Evolutionary conservation across 2,113 vertebrate genomes (phyloP).

Genomic region (Lipotes vexillifer): DNA sequence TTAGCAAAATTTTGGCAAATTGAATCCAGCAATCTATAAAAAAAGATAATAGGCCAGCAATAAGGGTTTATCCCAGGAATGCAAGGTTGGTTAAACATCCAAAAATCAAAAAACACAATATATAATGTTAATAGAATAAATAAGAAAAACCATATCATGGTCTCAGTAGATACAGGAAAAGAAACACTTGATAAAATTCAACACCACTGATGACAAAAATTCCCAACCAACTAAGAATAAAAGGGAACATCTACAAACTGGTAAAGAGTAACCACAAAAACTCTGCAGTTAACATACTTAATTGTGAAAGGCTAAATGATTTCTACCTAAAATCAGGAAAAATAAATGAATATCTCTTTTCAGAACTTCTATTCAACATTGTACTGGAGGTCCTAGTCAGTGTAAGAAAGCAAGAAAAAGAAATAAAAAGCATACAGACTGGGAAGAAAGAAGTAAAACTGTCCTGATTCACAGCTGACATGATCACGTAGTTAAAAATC

Average conservation of each 20-base stretch:
- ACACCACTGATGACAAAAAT: not conserved
- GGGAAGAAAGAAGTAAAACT: not conserved
- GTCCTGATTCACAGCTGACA: not conserved
- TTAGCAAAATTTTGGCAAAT: not conserved
- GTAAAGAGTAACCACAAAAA: not conserved
- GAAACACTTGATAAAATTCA: not conserved
- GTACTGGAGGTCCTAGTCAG: not conserved
- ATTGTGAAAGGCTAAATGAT: not conserved
- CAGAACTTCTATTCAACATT: not conserved
- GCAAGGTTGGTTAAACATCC: not conserved
- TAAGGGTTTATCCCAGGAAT: not conserved
- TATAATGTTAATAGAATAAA: not conserved
- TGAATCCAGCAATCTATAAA: not conserved
- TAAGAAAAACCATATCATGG: not conserved
- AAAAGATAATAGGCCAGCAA: not conserved
- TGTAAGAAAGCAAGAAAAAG: not conserved
- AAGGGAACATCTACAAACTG: not conserved
- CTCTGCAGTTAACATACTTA: not conserved
- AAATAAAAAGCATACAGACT: not conserved
- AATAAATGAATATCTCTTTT: not conserved
- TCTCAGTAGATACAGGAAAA: not conserved
- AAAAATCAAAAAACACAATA: not conserved
- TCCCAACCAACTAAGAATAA: not conserved
- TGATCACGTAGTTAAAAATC: not conserved
- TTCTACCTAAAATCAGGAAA: not conserved